Evolutionary conservation across 2,888 invertebrate genomes (phyloP).

Genomic region (Brachyptera putata): DNA sequence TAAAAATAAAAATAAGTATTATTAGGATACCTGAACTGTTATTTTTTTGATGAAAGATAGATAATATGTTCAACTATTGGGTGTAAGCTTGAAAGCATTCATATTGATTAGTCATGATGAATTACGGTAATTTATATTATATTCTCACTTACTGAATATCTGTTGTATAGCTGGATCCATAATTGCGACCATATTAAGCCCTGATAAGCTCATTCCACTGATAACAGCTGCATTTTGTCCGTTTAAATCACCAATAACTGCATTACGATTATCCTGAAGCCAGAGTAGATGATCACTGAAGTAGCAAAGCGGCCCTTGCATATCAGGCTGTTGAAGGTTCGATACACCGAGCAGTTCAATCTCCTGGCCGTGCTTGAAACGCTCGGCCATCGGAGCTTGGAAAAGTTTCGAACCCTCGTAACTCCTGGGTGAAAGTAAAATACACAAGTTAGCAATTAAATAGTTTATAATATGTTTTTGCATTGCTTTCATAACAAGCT

Average conservation of each 20-base stretch:
- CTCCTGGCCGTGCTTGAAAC: constrained; percentile 44
- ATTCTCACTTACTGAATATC: constrained; percentile 52
- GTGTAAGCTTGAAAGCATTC: too few species aligned
- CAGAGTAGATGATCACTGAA: constrained; percentile 79
- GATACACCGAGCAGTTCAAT: constrained; percentile 44
- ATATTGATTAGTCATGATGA: too few species aligned
- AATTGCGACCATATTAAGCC: constrained; percentile 65
- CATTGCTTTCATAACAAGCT: too few species aligned
- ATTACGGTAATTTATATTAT: too few species aligned
- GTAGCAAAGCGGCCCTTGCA: constrained; percentile 71
- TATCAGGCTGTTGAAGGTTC: constrained; percentile 51
- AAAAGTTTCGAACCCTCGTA: constrained; percentile 72
- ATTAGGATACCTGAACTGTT: too few species aligned
- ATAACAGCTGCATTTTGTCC: constrained; percentile 68
- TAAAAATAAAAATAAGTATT: constrained; percentile 17
- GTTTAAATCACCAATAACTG: constrained; percentile 69
- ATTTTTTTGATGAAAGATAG: too few species aligned
- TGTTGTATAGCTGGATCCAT: constrained; percentile 64
- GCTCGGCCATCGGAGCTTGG: constrained; percentile 62
- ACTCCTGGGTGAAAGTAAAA: constrained; percentile 54
- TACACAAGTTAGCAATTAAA: too few species aligned
- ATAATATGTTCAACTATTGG: too few species aligned
- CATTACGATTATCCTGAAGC: constrained; percentile 69
- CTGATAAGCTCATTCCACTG: constrained; percentile 59
- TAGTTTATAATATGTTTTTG: too few species aligned